These are phyloP conservation scores for Taenaris catops DNA, from an alignment of 2,888 invertebrate genomes.

Conservation along the genomic window DNA sequence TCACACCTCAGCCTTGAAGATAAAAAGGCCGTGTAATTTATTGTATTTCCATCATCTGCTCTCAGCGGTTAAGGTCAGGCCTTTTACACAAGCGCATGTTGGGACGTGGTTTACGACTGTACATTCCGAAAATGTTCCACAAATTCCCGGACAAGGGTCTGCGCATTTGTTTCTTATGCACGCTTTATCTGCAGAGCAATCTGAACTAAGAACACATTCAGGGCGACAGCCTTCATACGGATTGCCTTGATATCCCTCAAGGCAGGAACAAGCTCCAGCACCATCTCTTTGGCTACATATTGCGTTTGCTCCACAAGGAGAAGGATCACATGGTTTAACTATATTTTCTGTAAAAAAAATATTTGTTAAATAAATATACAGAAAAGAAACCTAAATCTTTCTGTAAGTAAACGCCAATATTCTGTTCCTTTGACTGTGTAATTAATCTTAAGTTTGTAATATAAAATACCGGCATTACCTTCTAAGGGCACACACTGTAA, in stretches of 20 bases:
- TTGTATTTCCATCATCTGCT: no score
- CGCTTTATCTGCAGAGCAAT: conserved; percentile 90
- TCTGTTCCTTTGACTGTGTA: no score
- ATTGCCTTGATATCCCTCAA: conserved; percentile 90
- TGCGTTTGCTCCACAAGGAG: conserved; percentile 93
- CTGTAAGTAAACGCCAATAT: no score
- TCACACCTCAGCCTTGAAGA: no score
- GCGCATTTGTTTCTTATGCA: conserved; percentile 91
- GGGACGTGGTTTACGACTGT: conserved; percentile 92
- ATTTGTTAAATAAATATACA: no score
- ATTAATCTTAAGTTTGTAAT: no score
- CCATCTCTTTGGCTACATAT: conserved; percentile 87
- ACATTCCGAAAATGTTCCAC: conserved; percentile 91
- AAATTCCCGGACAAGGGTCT: conserved; percentile 92
- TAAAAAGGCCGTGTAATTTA: no score
- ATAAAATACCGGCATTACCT: no score
- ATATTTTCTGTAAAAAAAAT: conserved; percentile 73
- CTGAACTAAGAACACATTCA: conserved; percentile 92
- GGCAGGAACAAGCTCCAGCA: conserved; percentile 89
- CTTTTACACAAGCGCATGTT: conserved; percentile 88
- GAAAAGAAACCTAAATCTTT: no score
- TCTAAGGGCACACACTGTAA: conserved; percentile 84
- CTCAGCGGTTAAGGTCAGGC: no score
- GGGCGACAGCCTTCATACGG: conserved; percentile 93
- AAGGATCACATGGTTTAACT: conserved; percentile 89